These are phyloP conservation scores for Epistrophella euchroma DNA, from an alignment of 2,888 invertebrate genomes.

Conservation along the genomic window DNA sequence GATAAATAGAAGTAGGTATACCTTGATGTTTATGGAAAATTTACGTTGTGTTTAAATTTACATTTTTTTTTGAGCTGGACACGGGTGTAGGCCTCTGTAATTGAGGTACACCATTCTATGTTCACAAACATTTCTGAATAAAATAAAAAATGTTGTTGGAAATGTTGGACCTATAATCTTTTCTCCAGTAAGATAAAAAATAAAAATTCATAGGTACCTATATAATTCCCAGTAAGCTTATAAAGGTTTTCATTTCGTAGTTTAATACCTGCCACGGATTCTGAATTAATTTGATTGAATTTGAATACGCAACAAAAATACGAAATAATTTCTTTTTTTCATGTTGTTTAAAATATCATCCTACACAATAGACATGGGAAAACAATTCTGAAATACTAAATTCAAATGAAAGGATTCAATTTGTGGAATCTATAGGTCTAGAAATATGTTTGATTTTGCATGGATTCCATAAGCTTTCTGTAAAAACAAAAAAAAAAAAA, in stretches of 20 bases:
- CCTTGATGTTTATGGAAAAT: not conserved
- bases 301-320: not conserved
- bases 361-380: not conserved
- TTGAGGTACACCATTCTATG: not conserved
- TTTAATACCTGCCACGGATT: not conserved
- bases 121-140: not conserved
- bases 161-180: not conserved
- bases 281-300: not conserved
- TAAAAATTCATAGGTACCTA: not conserved
- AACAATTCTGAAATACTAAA: not conserved
- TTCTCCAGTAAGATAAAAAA: not conserved
- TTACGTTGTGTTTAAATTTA: not conserved
- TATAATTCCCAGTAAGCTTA: not conserved
- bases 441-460: not conserved
- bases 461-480: no score
- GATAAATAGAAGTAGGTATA: no score
- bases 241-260: not conserved
- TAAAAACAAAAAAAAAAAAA: no score
- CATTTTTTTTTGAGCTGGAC: conserved; percentile 17
- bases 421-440: not conserved
- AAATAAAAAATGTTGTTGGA: not conserved
- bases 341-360: not conserved
- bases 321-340: not conserved
- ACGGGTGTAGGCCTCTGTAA: not conserved
- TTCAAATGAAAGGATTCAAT: conserved; percentile 7